Evolutionary conservation across 2,797 vertebrate genomes (phyloP).

Genomic region (Neopelma chrysocephalum): DNA sequence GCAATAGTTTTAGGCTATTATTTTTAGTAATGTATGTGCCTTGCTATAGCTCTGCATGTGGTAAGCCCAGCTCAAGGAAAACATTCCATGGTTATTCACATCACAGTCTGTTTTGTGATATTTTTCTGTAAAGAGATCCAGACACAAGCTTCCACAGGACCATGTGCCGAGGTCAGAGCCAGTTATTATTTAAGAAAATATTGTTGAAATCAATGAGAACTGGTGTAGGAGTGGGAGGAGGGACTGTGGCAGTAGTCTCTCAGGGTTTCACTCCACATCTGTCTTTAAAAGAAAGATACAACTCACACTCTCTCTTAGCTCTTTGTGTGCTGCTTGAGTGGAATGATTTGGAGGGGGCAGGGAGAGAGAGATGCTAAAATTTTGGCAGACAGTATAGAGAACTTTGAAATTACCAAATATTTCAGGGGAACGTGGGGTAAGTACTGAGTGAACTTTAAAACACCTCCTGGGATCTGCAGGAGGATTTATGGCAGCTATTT

Average conservation of each 20-base stretch:
- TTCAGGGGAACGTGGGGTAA: neutral
- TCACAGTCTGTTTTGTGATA: neutral
- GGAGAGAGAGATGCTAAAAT: neutral
- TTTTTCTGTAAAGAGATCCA: slow-evolving; percentile 1
- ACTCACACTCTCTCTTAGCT: neutral
- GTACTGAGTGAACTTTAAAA: slow-evolving; percentile 8
- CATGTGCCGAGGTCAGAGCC: neutral
- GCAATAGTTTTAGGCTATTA: slow-evolving; percentile 39
- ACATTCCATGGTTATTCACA: slow-evolving; percentile 30
- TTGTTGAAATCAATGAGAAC: neutral
- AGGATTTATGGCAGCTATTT: slow-evolving; percentile 35
- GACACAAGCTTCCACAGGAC: slow-evolving; percentile 23
- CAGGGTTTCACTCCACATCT: neutral
- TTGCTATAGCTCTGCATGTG: neutral
- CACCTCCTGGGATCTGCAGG: neutral
- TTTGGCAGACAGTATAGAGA: neutral
- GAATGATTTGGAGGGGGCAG: neutral
- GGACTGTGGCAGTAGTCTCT: neutral
- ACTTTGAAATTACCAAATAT: slow-evolving; percentile 14
- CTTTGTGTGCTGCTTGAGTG: neutral
- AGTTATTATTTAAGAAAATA: slow-evolving; percentile 44
- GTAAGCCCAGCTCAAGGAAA: slow-evolving; percentile 23
- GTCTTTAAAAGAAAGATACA: neutral
- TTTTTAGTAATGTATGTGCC: slow-evolving; percentile 49
- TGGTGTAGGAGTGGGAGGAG: neutral